Evolutionary conservation across 37 sponge, comb jelly and placozoan genomes (phyloP).

Genomic region (Eunapius fragilis): DNA sequence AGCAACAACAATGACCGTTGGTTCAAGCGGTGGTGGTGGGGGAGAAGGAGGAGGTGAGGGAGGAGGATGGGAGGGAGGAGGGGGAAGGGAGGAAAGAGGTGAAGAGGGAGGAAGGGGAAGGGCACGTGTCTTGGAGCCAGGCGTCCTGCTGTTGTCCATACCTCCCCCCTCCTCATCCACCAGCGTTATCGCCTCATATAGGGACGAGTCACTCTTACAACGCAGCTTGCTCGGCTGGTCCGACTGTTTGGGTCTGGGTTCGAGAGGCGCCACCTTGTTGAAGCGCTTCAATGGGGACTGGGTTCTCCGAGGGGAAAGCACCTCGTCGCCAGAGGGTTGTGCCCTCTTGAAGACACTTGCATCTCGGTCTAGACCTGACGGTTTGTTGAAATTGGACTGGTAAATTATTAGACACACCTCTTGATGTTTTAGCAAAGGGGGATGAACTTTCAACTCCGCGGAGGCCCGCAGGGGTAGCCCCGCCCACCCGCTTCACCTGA

Average conservation of each 20-base stretch:
- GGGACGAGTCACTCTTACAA: slow-evolving; percentile 7
- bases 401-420: background rate
- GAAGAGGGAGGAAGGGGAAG: background rate
- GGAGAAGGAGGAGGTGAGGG: background rate
- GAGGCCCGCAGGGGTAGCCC: background rate
- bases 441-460: background rate
- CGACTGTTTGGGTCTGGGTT: background rate
- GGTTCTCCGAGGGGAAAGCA: slow-evolving; percentile 35
- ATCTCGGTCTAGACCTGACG: background rate
- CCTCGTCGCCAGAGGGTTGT: background rate
- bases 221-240: slow-evolving; percentile 14
- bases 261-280: slow-evolving; percentile 68
- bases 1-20: background rate
- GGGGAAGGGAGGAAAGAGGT: too few relatives aligned
- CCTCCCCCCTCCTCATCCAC: background rate
- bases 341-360: background rate
- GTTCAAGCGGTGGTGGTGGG: background rate
- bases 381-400: too few relatives aligned
- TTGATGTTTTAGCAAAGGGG: background rate
- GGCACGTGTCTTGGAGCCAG: background rate
- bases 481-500: background rate
- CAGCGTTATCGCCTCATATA: background rate
- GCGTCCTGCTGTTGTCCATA: background rate
- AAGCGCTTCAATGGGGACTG: slow-evolving; percentile 54
- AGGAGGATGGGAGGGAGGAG: background rate